Percentiles rank a stretch among this genome's conserved stretches.
Evolutionary conservation across 2,888 invertebrate species (phyloP).

Genomic region (Drosophila falleni): DNA sequence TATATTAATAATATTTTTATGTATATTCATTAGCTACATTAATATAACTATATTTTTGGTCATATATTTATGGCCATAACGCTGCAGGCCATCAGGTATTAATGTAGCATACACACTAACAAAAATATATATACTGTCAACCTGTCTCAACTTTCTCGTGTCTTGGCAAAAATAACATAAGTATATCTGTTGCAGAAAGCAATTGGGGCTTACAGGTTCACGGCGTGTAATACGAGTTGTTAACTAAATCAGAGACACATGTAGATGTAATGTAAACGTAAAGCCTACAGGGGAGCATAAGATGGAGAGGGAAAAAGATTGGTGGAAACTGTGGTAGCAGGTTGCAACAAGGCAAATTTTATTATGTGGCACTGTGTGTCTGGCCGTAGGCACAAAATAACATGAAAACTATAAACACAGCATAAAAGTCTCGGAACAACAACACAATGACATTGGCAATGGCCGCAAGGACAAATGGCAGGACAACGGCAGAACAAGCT

Average conservation of each 20-base stretch:
- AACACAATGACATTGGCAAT: slow-evolving; percentile 35
- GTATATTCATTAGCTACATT: neutral
- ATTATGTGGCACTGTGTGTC: slow-evolving; percentile 46
- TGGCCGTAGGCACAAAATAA: slow-evolving; percentile 54
- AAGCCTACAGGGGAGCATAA: neutral
- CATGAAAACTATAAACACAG: slow-evolving; percentile 59
- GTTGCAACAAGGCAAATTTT: slow-evolving; percentile 42
- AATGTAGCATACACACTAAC: neutral
- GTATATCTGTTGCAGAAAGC: slow-evolving; percentile 33
- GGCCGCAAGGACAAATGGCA: slow-evolving; percentile 22
- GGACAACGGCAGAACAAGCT: neutral
- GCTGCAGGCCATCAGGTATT: slow-evolving; percentile 5
- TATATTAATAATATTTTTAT: no score
- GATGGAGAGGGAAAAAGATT: neutral
- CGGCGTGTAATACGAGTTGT: slow-evolving; percentile 68
- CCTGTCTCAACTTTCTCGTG: slow-evolving; percentile 1
- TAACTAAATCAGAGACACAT: slow-evolving; percentile 63
- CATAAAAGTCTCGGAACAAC: slow-evolving; percentile 56
- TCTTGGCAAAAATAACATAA: slow-evolving; percentile 14
- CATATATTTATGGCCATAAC: neutral
- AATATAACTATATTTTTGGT: slow-evolving; percentile 7
- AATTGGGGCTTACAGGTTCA: slow-evolving; percentile 44
- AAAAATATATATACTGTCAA: neutral
- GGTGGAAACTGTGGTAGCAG: neutral
- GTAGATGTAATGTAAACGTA: slow-evolving; percentile 32